These are phyloP conservation scores for Protosalanx chinensis DNA, from an alignment of 2,797 vertebrate species.

Conservation along the genomic window DNA sequence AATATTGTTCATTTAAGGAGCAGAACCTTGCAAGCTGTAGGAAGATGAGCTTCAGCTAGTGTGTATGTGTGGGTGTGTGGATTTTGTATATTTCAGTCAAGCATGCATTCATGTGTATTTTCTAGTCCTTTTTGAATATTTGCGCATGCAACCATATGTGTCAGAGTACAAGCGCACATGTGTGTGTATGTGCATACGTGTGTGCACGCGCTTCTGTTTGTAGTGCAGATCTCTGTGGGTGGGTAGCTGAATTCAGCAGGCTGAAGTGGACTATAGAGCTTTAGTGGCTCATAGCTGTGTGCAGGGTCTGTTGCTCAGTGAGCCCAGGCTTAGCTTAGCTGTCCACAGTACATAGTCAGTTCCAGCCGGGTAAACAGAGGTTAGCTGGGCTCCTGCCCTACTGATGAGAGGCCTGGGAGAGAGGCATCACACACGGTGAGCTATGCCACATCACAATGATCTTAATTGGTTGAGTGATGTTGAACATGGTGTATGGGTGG, in stretches of 20 bases:
- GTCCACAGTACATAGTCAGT: not conserved
- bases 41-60: not conserved
- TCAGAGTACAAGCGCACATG: slow-evolving; percentile 10
- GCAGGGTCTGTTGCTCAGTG: too few species aligned
- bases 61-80: not conserved
- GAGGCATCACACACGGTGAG: not conserved
- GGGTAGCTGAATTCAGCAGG: slow-evolving; percentile 57
- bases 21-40: not conserved
- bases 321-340: not conserved
- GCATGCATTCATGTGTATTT: not conserved
- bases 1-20: not conserved
- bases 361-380: not conserved
- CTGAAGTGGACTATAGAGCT: slow-evolving; percentile 49
- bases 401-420: not conserved
- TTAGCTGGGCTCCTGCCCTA: not conserved
- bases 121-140: not conserved
- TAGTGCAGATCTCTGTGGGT: slow-evolving; percentile 50
- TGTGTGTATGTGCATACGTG: slow-evolving; percentile 3
- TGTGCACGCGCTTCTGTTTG: slow-evolving; percentile 1
- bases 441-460: not conserved
- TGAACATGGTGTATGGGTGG: not conserved
- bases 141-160: not conserved
- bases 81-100: not conserved
- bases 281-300: slow-evolving; percentile 26
- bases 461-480: not conserved